Base-by-base conservation (phyloP, 2,113 vertebrate genomes). In the Sylvia atricapilla region DNA sequence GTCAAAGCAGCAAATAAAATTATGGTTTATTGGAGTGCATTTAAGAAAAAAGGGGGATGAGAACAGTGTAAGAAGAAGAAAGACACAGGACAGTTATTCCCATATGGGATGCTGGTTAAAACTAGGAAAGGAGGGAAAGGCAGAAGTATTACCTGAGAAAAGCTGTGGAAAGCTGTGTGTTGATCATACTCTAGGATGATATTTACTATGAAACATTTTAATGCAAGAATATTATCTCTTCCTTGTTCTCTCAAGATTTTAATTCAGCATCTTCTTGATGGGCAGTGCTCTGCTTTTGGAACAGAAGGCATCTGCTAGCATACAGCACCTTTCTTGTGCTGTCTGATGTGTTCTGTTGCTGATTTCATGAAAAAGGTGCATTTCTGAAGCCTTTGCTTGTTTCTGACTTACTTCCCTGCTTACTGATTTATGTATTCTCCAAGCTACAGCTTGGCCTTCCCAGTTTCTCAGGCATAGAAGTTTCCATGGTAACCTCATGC, bases 401-500 rank as follows among this genome's bases (percentile, higher is more conserved):
- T 96, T 85, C 52, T 75, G 59, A 81, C 75, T 96, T 92, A 63
- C 50, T 69, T 75, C 44, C 16, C 20, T 78, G 27, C 44, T 92
- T 79, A 75, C 66, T 84, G 64, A 96, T 94, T 95, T 88, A 60
- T 66, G 24, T 59, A 72, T 82, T 91, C 31, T 84, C 60, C 66
- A 89, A 47, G 74, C 86, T 92, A 63, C 75, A 68, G 58, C 78
- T 86, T 56, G 28, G 63, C 75, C 83, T 89, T 95, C 53, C 72
- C 55, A 44, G 67, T 84, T 95, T 95, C 85, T 89, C 91, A 72
- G 80, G 77, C 93, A 46, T 64, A 87, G 70, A 85, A 63, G 95
- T 97, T 96, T 91, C 97, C 92, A 96, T 96, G 91, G 96, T 33
- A 97, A 97, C 95, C 53, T 79, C 0, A 0, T 79, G 64, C 78